Evolutionary conservation across 2,113 vertebrate species (phyloP).

Genomic region (Garra rufa): DNA sequence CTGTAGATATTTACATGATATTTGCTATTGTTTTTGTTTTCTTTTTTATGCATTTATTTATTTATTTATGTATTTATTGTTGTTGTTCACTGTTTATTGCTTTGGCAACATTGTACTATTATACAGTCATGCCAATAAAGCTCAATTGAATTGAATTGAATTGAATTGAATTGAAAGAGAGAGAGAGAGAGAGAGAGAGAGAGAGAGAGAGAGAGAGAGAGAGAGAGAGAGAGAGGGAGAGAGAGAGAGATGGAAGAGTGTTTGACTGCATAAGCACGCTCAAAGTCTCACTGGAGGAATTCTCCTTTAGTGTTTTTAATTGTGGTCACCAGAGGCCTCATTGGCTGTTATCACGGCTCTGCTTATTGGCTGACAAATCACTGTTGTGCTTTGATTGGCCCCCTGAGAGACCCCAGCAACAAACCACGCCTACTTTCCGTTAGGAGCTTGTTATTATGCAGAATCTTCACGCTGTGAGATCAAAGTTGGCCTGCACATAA

Average conservation of each 20-base stretch:
- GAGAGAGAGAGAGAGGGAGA: constrained; percentile 19
- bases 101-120: no score
- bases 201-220: constrained; percentile 18
- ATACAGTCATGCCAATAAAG: no score
- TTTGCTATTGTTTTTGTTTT: no score
- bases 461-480: constrained; percentile 24
- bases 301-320: constrained; percentile 53
- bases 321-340: constrained; percentile 26
- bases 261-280: constrained; percentile 7
- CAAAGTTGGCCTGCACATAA: constrained; percentile 16
- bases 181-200: constrained; percentile 18
- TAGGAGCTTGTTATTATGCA: constrained; percentile 37
- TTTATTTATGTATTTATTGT: no score
- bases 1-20: no score
- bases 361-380: constrained; percentile 45
- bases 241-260: constrained; percentile 23
- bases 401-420: constrained; percentile 45
- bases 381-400: constrained; percentile 58
- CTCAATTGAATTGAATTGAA: no score
- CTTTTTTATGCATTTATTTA: no score
- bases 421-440: constrained; percentile 33
- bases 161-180: no score
- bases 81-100: no score
- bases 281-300: constrained; percentile 49
- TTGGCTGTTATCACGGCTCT: constrained; percentile 34